Evolutionary conservation across 2,888 invertebrate genomes (phyloP), one percentile per base, ranked within the genome.

Genomic region (Amiota communis): DNA sequence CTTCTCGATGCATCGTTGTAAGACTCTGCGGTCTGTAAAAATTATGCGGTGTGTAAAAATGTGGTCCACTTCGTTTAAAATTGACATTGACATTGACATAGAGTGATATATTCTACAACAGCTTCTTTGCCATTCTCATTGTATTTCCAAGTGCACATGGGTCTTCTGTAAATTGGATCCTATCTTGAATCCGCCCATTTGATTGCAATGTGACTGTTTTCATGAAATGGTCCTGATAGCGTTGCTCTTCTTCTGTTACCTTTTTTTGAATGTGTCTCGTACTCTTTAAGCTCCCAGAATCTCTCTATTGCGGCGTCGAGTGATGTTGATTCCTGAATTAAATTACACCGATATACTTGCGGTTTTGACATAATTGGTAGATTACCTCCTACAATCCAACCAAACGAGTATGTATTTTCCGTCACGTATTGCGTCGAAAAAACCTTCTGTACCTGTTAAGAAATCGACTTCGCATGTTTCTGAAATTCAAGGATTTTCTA

Each of bases 211-310:
- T 49, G 49, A 49, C 49, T 49, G 49, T 49, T 49, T 49, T 49
- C 12, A 49, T 12, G 49, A 49, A 49, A 12, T 49, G 49, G 49
- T 49, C 49, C 12, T 49, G 9, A 12, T 12, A 49, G 49, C 8
- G 49, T 49, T 49, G 49, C 12, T 57, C 56, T 57, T 57, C 56
- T 1, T 57, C 56, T 57, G 56, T 57, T n/a, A 57, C 12, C 56
- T 57, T 3, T 3, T 1, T 57, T 15, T n/a, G 56, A 6, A 57
- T 12, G 6, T 15, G 10, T 12, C 10, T 57, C 1, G 15, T 57
- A 57, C 56, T 57, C 11, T 51, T 51, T 6, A 1, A 51, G 51
- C 11, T 57, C 15, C 56, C 56, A 57, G 11, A 57, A 57, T 57
- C 4, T 57, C 15, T 57, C 56, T 57, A 57, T 15, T 15, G 56